These are phyloP conservation scores for Ceryle rudis DNA, from an alignment of 2,797 vertebrate genomes.

Conservation along the genomic window DNA sequence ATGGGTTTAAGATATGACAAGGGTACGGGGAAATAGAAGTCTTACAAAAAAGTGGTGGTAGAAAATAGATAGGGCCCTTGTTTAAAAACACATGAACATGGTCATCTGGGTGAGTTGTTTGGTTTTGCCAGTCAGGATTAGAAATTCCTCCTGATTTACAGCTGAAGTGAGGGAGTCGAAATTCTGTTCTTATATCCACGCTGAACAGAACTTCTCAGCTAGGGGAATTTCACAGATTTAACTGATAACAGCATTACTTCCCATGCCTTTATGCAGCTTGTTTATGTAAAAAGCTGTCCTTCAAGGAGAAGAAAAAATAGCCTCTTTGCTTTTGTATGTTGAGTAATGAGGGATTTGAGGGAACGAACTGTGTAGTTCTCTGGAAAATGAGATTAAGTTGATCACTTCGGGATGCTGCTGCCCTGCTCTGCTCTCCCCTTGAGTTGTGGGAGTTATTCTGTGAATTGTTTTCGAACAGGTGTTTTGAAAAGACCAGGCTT, in stretches of 20 bases:
- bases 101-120: background rate
- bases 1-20: background rate
- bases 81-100: background rate
- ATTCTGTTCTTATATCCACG: background rate
- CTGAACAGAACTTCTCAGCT: background rate
- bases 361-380: background rate
- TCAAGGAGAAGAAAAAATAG: slow-evolving; percentile 8
- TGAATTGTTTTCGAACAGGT: background rate
- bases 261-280: slow-evolving; percentile 7
- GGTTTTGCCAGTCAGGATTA: background rate
- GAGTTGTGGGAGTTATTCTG: background rate
- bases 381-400: slow-evolving; percentile 3
- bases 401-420: slow-evolving; percentile 15
- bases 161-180: background rate
- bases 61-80: background rate
- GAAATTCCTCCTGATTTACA: background rate
- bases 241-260: background rate
- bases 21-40: background rate
- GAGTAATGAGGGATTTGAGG: background rate
- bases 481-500: background rate
- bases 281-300: slow-evolving; percentile 44
- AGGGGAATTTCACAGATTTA: background rate
- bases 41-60: background rate
- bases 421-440: background rate
- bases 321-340: background rate